Base-by-base conservation (phyloP, 2,113 vertebrate genomes). In the Hyperoodon ampullatus region DNA sequence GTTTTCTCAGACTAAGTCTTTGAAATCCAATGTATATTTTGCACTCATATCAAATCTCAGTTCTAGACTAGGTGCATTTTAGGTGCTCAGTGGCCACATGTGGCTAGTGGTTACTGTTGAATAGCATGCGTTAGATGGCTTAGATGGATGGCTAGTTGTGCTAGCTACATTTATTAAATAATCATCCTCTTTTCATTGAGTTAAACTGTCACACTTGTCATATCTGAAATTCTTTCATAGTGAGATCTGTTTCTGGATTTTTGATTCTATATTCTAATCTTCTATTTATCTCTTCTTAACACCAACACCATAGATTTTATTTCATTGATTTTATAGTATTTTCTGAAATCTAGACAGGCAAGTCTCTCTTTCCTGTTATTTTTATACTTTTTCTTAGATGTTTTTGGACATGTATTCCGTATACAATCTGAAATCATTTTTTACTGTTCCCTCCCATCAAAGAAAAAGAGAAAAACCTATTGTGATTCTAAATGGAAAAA, bases 151-250 rank as follows among this genome's bases (percentile, higher is more conserved):
- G 12, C 33, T 60, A 28, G 1, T 61, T 92, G n/a, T 77, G 28
- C 26, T 42, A 66, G 33, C 35, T 78, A 30, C 50, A 68, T 66
- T 77, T 93, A 70, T 70, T 68, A 66, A 75, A 30, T 68, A 70
- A 16, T 30, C 33, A 58, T 33, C 8, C 16, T 93, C 35, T 68
- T 63, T 12, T 85, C 8, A 26, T 58, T 93, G 71, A 87, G 19
- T 72, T 72, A 24, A 83, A 83, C 16, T 72, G 7, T 24, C 15
- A 58, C 11, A 47, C 14, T 82, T 83, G 42, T 50, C 14, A 50
- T 50, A 71, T 39, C n/a, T 89, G 78, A 89, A 89, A 65, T 94
- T 88, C 42, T 71, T 82, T 94, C n/a, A 55, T 74, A 77, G 15
- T 47, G 26, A 74, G 30, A 82, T 65, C 44, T 84, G 19, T 39